Base-by-base conservation (phyloP, 2,113 vertebrate genomes). In the Takifugu bimaculatus region DNA sequence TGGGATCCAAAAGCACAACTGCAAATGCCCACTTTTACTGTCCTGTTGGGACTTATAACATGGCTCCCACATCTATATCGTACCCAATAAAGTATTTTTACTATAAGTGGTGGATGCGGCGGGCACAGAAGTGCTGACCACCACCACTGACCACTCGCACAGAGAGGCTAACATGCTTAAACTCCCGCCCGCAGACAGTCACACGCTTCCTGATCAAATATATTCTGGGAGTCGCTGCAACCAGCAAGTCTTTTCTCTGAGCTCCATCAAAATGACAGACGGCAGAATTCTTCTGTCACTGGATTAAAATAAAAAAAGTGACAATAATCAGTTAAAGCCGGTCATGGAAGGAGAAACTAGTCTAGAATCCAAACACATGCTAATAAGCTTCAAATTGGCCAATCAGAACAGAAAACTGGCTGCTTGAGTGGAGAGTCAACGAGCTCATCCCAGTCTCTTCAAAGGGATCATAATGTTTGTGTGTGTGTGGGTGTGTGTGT, bases 31-130 rank as follows among this genome's bases (percentile, higher is more conserved):
- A 44, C 49, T 56, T 32, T 14, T 44, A 65, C 59, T 72, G 57
- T 63, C 63, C 63, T 32, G 13, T 35, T 0, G 26, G 63, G 29
- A 59, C 82, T 82, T 74, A 76, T 74, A 77, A 81, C 80, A 78
- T 11, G 6, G 54, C 65, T 72, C 70, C 57, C 70, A 67, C 54
- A 49, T 52, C 72, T 60, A 63, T 81, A 80, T 81, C 78, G 63
- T 76, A 54, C 48, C 78, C 82, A 79, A 78, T 84, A 79, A 86
- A 84, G 59, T 60, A 62, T 72, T 78, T 83, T 79, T 78, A 85
- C 80, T 78, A 68, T 83, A 77, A 80, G 72, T 57, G 50, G 66
- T 57, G 65, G 70, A 75, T 70, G 67, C 61, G 39, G 70, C 55
- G 20, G 48, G 67, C 62, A 76, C 27, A 68, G 55, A 76, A 58